phyloP scores from a whole-genome alignment of 2,888 invertebrate species.

The Didymodactylos carnosus region DNA sequence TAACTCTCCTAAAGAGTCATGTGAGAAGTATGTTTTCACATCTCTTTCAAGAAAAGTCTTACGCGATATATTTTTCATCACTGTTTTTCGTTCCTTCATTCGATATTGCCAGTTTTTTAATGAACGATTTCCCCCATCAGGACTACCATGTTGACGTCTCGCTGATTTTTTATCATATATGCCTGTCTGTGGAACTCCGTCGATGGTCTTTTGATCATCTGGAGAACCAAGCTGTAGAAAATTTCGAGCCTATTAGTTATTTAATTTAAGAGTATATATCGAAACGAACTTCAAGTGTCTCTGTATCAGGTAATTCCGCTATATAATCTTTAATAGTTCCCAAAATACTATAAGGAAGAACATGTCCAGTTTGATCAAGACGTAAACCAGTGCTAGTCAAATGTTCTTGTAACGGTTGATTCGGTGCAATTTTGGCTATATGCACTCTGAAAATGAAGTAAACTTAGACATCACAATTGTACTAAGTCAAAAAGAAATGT shows the following conservation, averaged over 20 bases:
- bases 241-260: background rate
- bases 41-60: slow-evolving; percentile 5
- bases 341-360: slow-evolving; percentile 30
- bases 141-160: background rate
- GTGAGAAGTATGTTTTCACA: background rate
- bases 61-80: slow-evolving; percentile 31
- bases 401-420: slow-evolving; percentile 25
- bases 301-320: slow-evolving; percentile 20
- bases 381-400: slow-evolving; percentile 24
- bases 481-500: background rate
- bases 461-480: background rate
- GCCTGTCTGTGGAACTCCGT: background rate
- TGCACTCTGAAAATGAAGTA: slow-evolving; percentile 25
- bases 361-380: slow-evolving; percentile 24
- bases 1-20: slow-evolving; percentile 22
- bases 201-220: background rate
- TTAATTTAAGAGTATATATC: too few relatives aligned
- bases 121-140: slow-evolving; percentile 18
- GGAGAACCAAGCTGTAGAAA: background rate
- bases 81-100: slow-evolving; percentile 29
- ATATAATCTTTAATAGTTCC: slow-evolving; percentile 29
- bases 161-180: background rate
- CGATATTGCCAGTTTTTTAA: slow-evolving; percentile 29
- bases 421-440: slow-evolving; percentile 28
- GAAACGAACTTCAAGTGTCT: slow-evolving; percentile 16